These are phyloP conservation scores for Micoletzkya japonica DNA, from an alignment of 2,888 invertebrate species.

Conservation along the genomic window DNA sequence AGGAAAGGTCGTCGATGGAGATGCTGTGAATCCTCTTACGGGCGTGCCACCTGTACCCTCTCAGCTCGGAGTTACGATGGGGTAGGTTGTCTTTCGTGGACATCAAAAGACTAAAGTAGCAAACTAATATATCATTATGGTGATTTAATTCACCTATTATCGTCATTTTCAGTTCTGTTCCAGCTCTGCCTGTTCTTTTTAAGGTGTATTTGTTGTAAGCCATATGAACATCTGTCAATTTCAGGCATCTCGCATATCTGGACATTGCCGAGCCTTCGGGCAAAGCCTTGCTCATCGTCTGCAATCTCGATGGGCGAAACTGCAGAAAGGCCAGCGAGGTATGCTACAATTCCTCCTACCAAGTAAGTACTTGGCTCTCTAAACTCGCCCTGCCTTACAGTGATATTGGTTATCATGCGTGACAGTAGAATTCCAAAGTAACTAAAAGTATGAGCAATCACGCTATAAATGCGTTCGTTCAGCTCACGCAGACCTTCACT, in stretches of 20 bases:
- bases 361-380: neutral
- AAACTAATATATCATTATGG: neutral
- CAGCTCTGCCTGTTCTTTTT: neutral
- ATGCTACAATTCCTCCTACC: neutral
- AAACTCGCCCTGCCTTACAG: neutral
- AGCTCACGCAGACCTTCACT: neutral
- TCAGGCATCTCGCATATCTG: slow-evolving; percentile 21
- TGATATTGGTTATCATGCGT: too few relatives aligned
- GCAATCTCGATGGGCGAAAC: slow-evolving; percentile 23
- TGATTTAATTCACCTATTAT: neutral
- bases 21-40: slow-evolving; percentile 33
- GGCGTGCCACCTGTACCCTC: slow-evolving; percentile 32
- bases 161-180: neutral
- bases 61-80: slow-evolving; percentile 34
- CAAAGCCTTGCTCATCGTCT: slow-evolving; percentile 8
- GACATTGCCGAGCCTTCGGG: slow-evolving; percentile 11
- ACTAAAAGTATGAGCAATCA: neutral
- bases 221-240: too few relatives aligned
- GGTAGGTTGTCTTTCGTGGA: neutral
- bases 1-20: slow-evolving; percentile 37
- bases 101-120: neutral
- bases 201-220: neutral
- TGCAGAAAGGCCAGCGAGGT: slow-evolving; percentile 24
- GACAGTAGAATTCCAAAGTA: neutral
- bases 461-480: neutral